phyloP scores from a whole-genome alignment of 2,113 vertebrate species.

The Brienomyrus brachyistius region DNA sequence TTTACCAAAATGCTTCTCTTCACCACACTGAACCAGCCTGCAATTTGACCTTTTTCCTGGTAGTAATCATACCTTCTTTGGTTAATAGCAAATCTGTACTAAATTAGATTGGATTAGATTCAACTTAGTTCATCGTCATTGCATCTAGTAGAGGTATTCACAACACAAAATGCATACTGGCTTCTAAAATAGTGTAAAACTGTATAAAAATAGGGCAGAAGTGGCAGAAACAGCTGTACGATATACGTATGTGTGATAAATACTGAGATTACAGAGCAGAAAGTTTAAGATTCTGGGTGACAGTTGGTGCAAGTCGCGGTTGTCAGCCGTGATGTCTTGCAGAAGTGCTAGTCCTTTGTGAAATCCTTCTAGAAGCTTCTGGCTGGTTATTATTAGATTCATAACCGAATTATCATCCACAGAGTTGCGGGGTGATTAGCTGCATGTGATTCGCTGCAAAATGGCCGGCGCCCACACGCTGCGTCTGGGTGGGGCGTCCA shows the following conservation, averaged over 20 bases:
- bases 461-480: not conserved
- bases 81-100: not conserved
- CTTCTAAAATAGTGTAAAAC: not conserved
- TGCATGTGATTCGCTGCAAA: not conserved
- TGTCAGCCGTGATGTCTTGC: not conserved
- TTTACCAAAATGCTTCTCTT: not conserved
- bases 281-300: not conserved
- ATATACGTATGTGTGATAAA: not conserved
- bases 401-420: not conserved
- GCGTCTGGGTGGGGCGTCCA: not conserved
- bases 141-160: not conserved
- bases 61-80: not conserved
- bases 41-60: not conserved
- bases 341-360: not conserved
- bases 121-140: not conserved
- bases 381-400: not conserved
- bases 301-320: not conserved
- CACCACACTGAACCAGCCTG: not conserved
- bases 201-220: not conserved
- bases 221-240: not conserved
- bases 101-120: not conserved
- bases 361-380: not conserved
- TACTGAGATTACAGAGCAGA: not conserved
- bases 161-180: not conserved
- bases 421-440: not conserved